Percentiles rank a stretch among this genome's conserved stretches.
Evolutionary conservation across 1,140 invertebrate species (phyloP).

Genomic region (Sminthurides bifidus): DNA sequence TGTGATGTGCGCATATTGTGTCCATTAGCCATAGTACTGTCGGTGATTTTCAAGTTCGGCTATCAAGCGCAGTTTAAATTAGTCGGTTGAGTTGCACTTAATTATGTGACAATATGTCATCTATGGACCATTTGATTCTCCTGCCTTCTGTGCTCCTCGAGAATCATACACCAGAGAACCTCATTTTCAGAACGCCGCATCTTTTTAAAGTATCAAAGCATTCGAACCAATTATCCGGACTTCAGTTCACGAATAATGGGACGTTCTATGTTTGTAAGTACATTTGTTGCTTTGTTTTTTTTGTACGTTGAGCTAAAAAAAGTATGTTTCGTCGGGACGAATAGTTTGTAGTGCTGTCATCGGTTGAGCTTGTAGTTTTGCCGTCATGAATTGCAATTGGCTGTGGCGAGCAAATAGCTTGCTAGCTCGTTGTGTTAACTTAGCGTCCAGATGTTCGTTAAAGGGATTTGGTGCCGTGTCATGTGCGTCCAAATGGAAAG

Average conservation of each 20-base stretch:
- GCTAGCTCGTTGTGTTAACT: no score
- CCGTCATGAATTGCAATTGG: no score
- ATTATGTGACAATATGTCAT: constrained; percentile 5
- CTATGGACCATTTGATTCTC: constrained; percentile 29
- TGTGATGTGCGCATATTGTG: no score
- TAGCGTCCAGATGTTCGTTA: no score
- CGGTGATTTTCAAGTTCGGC: no score
- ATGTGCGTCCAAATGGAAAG: neutral
- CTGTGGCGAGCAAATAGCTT: no score
- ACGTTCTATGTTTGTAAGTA: constrained; percentile 31
- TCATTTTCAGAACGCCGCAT: constrained; percentile 15
- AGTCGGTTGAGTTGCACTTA: neutral
- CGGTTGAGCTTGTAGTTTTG: neutral
- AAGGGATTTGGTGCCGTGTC: no score
- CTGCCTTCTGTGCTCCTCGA: constrained; percentile 23
- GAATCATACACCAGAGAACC: constrained; percentile 13
- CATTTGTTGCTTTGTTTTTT: neutral
- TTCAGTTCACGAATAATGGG: constrained; percentile 28
- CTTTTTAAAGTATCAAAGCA: neutral
- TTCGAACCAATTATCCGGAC: neutral
- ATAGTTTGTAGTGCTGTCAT: neutral
- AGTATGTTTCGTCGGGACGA: neutral
- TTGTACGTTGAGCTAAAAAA: neutral
- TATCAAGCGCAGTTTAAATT: neutral
- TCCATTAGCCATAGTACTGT: no score